Evolutionary conservation across 1,140 invertebrate genomes (phyloP).

Genomic region (Conus ventricosus): DNA sequence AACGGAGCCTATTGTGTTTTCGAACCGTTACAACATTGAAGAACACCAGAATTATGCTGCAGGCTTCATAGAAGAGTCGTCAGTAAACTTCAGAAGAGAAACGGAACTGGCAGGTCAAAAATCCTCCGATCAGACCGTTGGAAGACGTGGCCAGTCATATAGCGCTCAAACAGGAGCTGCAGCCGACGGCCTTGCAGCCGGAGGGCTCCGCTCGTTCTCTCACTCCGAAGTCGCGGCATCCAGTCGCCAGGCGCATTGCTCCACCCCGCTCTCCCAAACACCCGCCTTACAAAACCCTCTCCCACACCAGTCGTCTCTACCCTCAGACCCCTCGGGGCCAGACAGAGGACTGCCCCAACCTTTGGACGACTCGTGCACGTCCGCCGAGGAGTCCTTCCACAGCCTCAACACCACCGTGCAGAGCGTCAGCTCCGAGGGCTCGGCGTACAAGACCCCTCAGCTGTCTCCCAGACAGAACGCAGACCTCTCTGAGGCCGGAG

Average conservation of each 20-base stretch:
- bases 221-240: neutral
- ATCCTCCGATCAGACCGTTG: too few relatives aligned
- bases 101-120: too few relatives aligned
- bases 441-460: conserved; percentile 59
- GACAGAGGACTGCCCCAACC: neutral
- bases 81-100: too few relatives aligned
- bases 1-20: neutral
- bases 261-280: neutral
- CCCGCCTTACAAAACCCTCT: neutral
- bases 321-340: neutral
- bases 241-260: neutral
- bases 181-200: neutral
- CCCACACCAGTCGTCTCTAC: neutral
- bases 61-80: neutral
- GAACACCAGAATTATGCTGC: neutral
- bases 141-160: too few relatives aligned
- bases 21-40: neutral
- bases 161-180: too few relatives aligned
- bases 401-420: neutral
- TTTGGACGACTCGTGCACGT: neutral
- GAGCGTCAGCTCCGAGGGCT: conserved; percentile 45
- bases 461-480: conserved; percentile 52
- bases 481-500: neutral
- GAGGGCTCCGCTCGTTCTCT: neutral
- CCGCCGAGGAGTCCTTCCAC: conserved; percentile 18